These are phyloP conservation scores for Penaeus monodon DNA, from an alignment of 2,888 invertebrate species.

Conservation along the genomic window DNA sequence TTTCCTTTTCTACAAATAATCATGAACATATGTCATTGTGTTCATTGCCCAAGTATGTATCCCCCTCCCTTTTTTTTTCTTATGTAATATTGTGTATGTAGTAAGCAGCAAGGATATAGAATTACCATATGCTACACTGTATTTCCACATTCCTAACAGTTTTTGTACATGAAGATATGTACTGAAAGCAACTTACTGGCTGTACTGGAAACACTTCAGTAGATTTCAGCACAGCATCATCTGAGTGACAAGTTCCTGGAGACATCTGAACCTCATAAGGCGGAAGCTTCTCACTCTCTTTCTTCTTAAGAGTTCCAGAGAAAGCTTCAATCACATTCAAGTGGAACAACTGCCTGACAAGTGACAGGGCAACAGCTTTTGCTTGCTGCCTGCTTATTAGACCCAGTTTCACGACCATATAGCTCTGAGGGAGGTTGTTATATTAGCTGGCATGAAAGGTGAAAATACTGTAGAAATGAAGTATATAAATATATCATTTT, in stretches of 20 bases:
- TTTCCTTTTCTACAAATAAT: too few relatives aligned
- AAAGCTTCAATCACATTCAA: conserved; percentile 92
- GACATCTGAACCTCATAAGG: conserved; percentile 84
- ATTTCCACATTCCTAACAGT: too few relatives aligned
- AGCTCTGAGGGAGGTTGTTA: conserved; percentile 66
- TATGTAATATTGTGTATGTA: too few relatives aligned
- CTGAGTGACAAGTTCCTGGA: conserved; percentile 77
- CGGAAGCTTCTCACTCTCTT: conserved; percentile 80
- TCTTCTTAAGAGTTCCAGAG: conserved; percentile 83
- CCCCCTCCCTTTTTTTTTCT: too few relatives aligned
- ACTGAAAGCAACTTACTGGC: conserved; percentile 2
- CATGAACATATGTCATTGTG: too few relatives aligned
- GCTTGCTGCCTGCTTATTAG: conserved; percentile 91
- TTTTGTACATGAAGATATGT: too few relatives aligned
- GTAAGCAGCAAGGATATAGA: too few relatives aligned
- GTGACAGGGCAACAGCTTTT: conserved; percentile 95
- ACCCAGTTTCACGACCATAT: conserved; percentile 90
- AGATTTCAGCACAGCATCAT: conserved; percentile 67
- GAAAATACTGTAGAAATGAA: too few relatives aligned
- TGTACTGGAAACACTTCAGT: conserved; percentile 53
- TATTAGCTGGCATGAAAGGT: too few relatives aligned
- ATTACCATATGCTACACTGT: too few relatives aligned
- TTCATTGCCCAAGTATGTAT: too few relatives aligned
- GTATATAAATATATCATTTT: too few relatives aligned
- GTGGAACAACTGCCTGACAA: conserved; percentile 94